Conservation (phyloP, 2,113 vertebrate species). For the Chamaea fasciata region DNA sequence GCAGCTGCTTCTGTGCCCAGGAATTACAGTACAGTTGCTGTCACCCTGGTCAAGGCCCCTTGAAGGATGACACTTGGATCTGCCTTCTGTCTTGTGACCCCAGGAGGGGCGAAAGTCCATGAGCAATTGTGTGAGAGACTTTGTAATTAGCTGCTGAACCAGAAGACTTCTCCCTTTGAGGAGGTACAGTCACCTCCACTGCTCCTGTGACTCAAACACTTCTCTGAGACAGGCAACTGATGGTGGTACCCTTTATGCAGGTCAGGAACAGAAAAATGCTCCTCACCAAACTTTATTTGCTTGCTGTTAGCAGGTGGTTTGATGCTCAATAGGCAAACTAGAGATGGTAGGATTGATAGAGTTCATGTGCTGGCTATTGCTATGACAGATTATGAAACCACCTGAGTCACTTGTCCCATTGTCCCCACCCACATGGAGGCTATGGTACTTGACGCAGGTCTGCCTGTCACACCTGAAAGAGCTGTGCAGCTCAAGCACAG, state of each 20-base stretch:
- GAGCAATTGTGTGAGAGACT: not conserved
- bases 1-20: not conserved
- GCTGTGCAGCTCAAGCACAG: not conserved
- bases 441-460: not conserved
- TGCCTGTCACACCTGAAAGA: conserved; percentile 43
- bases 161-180: not conserved
- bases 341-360: not conserved
- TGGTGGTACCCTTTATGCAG: not conserved
- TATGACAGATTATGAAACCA: conserved; percentile 6
- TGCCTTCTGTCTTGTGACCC: not conserved
- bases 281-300: not conserved
- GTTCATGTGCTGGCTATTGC: not conserved
- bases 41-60: not conserved
- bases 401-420: not conserved
- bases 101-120: not conserved
- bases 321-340: not conserved
- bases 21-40: not conserved
- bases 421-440: not conserved
- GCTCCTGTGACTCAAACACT: not conserved
- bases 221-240: not conserved
- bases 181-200: not conserved
- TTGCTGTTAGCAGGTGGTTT: not conserved
- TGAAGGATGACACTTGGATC: not conserved
- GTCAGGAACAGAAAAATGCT: not conserved
- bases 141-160: not conserved